Evolutionary conservation across 2,888 invertebrate genomes (phyloP).

Genomic region (Lasioglossum figueresi): DNA sequence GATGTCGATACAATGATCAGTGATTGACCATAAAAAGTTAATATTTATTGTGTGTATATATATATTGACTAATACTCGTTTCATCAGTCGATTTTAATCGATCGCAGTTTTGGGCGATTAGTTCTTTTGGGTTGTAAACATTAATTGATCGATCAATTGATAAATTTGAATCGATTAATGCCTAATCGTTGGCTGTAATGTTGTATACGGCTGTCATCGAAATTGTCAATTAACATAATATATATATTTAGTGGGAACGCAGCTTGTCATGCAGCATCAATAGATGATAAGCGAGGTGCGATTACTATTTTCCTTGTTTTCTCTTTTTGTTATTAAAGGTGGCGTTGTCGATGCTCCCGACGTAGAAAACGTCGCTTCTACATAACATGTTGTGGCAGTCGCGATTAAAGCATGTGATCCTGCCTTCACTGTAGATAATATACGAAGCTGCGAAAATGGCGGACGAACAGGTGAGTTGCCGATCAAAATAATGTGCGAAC

Average conservation of each 20-base stretch:
- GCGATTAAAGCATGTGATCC: conserved; percentile 70
- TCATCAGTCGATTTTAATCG: background rate
- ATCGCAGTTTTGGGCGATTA: background rate
- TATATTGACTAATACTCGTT: background rate
- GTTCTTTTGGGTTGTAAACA: background rate
- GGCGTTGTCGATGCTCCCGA: conserved; percentile 47
- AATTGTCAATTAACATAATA: background rate
- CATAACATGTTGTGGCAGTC: conserved; percentile 52
- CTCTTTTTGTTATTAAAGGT: conserved; percentile 50
- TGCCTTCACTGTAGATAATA: conserved; percentile 74
- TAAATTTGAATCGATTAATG: background rate
- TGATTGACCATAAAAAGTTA: background rate
- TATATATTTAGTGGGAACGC: background rate
- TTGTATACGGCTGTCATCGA: background rate
- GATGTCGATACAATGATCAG: background rate
- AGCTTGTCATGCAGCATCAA: conserved; percentile 19
- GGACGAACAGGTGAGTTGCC: conserved; percentile 90
- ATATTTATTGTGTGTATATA: background rate
- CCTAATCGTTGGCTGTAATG: background rate
- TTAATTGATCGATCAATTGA: background rate
- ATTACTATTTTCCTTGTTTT: background rate
- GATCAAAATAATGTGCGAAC: conserved; percentile 78
- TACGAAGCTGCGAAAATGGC: conserved; percentile 87
- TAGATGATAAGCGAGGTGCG: conserved; percentile 10
- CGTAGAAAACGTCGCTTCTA: conserved; percentile 46